Evolutionary conservation across 2,888 invertebrate species (phyloP).

Genomic region (Callinectes sapidus): DNA sequence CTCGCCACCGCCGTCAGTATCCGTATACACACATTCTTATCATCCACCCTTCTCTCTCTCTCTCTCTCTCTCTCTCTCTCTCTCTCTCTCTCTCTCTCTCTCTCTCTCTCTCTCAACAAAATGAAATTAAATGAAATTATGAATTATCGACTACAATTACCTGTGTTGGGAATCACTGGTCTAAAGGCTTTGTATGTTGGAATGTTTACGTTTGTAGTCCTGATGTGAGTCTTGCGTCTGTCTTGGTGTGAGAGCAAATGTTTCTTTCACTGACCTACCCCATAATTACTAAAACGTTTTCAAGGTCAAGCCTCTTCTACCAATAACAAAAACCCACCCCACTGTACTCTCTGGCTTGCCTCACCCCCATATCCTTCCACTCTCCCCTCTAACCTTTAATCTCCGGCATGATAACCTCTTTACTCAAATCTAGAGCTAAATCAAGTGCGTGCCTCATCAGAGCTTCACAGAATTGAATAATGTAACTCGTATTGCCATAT

Average conservation of each 20-base stretch:
- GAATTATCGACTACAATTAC: too few species aligned
- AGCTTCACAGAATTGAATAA: not conserved
- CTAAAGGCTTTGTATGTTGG: too few species aligned
- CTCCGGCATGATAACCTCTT: not conserved
- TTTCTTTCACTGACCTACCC: not conserved
- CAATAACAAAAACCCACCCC: not conserved
- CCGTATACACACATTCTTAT: too few species aligned
- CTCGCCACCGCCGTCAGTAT: constrained; percentile 18
- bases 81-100: too few species aligned
- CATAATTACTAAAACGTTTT: not conserved
- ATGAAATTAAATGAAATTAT: too few species aligned
- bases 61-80: too few species aligned
- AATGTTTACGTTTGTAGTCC: not conserved
- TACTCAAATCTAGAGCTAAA: not conserved
- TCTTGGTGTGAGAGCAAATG: not conserved
- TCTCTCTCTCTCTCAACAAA: too few species aligned
- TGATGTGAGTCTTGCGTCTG: not conserved
- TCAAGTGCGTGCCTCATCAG: not conserved
- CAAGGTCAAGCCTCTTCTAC: not conserved
- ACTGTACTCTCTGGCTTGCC: not conserved
- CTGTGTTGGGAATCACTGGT: too few species aligned
- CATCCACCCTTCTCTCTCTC: too few species aligned
- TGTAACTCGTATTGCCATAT: not conserved
- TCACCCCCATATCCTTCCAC: not conserved
- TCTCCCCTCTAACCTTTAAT: not conserved